Base-by-base conservation (phyloP, 2,888 invertebrate genomes). In the Cartodere bifasciata region DNA sequence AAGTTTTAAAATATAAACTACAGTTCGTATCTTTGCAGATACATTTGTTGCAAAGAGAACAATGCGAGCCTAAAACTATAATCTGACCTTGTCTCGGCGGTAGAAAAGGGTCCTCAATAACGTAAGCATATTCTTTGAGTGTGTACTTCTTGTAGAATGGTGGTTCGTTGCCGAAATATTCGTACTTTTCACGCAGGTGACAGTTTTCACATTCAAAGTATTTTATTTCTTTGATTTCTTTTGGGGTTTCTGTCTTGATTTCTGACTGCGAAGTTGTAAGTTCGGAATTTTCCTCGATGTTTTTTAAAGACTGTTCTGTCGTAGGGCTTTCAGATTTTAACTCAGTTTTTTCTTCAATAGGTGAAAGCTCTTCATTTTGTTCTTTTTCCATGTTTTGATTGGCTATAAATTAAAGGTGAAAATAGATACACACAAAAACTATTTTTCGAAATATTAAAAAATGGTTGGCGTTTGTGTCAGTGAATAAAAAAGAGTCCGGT, bases 61-160 rank as follows among this genome's bases (percentile, higher is more conserved):
- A 90, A 50, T 83, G 74, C 7, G 75, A 67, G 2, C 90, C 91
- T 11, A 90, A 50, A 3, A 85, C 66, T 37, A 86, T 60, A 47
- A 77, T 75, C 56, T 86, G 80, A n/a, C 78, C 73, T 52, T 70
- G 75, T 32, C 73, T 74, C 4, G 76, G 74, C 2, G 78, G 70
- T 46, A 74, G 70, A 51, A 88, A 90, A 1, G 90, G 90, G 60
- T 90, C 88, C 49, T 79, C 80, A 71, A 84, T 79, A 1, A 87
- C 58, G 56, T 79, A 91, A 37, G 74, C 75, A 16, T 82, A 71
- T 52, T 85, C 84, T 41, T 67, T 62, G 32, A 86, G 70, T 17
- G 62, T 55, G 21, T 83, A 63, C 34, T 74, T 69, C 40, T 72
- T 71, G 2, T 75, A 70, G 54, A 84, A 86, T 3, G 80, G 76